Evolutionary conservation across 92 coral and sea anemone species (phyloP).

Genomic region (Bergia puertoricense): DNA sequence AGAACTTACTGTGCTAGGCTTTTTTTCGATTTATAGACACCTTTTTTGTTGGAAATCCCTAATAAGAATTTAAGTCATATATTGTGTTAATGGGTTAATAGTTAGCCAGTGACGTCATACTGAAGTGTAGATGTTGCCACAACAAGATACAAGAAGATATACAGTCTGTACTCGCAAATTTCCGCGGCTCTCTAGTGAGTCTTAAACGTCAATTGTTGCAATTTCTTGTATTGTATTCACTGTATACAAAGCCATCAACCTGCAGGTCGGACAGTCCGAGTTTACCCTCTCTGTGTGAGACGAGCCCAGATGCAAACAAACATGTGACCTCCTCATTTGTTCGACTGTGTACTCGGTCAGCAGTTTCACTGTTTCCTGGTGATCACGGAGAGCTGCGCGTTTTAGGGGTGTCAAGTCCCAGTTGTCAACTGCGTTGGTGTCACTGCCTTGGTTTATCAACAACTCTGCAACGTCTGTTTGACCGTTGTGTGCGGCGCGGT

Average conservation of each 20-base stretch:
- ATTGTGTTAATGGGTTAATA: too few species aligned
- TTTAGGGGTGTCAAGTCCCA: conserved; percentile 72
- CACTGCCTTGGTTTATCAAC: conserved; percentile 53
- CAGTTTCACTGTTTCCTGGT: conserved; percentile 54
- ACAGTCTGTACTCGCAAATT: neutral
- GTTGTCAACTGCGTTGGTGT: conserved; percentile 61
- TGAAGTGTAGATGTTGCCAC: too few species aligned
- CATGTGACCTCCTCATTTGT: conserved; percentile 36
- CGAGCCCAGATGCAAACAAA: neutral
- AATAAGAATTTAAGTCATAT: too few species aligned
- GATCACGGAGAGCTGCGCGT: conserved; percentile 74
- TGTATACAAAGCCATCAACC: conserved; percentile 29
- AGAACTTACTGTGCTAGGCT: too few species aligned
- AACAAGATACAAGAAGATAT: neutral
- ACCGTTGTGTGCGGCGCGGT: conserved; percentile 74
- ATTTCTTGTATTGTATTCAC: neutral
- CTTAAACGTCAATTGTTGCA: neutral
- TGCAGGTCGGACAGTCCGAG: conserved; percentile 32
- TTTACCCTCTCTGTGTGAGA: conserved; percentile 11
- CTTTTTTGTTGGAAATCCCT: too few species aligned
- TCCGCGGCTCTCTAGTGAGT: neutral
- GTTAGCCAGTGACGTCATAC: too few species aligned
- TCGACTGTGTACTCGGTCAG: conserved; percentile 57
- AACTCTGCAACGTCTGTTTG: conserved; percentile 48
- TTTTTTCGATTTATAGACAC: too few species aligned